Evolutionary conservation across 2,797 vertebrate genomes (phyloP), one percentile per base, ranked within the genome.

Genomic region (Ammospiza maritima): DNA sequence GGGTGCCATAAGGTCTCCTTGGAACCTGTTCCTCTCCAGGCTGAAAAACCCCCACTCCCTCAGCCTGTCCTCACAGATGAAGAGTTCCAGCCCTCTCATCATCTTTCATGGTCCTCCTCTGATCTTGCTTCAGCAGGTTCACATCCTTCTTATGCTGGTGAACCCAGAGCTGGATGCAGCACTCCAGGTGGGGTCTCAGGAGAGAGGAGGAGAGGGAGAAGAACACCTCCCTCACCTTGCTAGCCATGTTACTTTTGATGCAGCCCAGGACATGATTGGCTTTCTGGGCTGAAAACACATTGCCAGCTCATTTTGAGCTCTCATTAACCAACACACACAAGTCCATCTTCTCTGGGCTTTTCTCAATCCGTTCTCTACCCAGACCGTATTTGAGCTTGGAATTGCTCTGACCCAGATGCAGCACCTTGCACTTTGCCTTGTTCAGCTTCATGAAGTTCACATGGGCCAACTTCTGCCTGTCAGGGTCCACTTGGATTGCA

Each of bases 41-140:
- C 27, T 45, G 27, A 65, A 17, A 2, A 73, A 47, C 17, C 3
- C 12, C 14, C 22, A 9, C 7, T 60, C 10, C 8, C 9, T 53
- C 12, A 53, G 12, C 15, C 40, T 53, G 14, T 66, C 27, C 53
- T 53, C 29, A 26, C 2, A 34, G 14, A 38, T 13, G 25, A 60
- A 22, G 12, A 9, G 17, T 20, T 80, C 11, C 38, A 53, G 60
- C 20, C 9, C 16, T n/a, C 44, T 72, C 27, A 45, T 25, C 3
- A 34, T n/a, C 51, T 66, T 53, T 51, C 1, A 0, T 34, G 17
- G 11, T 4, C 21, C 3, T 25, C 14, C 14, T 47, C 25, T 53
- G 13, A 51, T 18, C 4, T 47, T 0, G 0, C 12, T 66, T 53
- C 5, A 53, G 5, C n/a, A 73, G 5, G 20, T 47, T 73, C 29